Conservation (phyloP, 2,888 invertebrate genomes). For the Philopedon plagiatum region DNA sequence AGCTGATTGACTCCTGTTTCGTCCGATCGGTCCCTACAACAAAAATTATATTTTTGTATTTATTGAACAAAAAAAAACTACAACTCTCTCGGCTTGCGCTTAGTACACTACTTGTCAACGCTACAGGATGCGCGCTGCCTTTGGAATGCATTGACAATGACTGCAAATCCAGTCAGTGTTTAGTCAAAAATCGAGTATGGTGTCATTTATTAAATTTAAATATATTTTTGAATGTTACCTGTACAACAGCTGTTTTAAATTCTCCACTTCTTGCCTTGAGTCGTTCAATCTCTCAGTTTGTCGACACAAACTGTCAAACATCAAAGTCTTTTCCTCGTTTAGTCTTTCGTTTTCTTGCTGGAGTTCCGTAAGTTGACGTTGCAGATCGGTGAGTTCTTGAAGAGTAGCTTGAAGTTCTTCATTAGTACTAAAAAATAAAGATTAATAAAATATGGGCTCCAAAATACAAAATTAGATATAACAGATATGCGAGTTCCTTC, state of each 20-base stretch:
- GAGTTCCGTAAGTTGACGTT: conserved; percentile 87
- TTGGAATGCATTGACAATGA: too few species aligned
- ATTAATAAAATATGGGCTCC: background rate
- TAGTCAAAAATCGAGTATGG: too few species aligned
- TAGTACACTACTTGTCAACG: too few species aligned
- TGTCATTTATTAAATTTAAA: too few species aligned
- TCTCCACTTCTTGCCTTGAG: conserved; percentile 86
- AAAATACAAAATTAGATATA: too few species aligned
- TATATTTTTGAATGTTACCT: conserved; percentile 69
- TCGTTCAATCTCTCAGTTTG: conserved; percentile 95
- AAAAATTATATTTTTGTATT: background rate
- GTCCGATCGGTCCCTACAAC: conserved; percentile 43
- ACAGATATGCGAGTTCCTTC: too few species aligned
- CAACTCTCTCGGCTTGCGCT: too few species aligned
- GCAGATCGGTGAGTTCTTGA: conserved; percentile 92
- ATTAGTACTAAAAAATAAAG: conserved; percentile 76
- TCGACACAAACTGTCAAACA: conserved; percentile 90
- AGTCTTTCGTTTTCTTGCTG: conserved; percentile 91
- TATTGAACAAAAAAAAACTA: too few species aligned
- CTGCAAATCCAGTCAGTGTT: too few species aligned
- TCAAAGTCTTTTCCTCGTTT: conserved; percentile 89
- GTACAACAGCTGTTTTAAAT: conserved; percentile 84
- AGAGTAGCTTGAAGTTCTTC: conserved; percentile 95
- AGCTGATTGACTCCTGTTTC: conserved; percentile 59
- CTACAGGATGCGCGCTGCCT: too few species aligned